phyloP scores from a whole-genome alignment of 2,888 invertebrate species.

The Watsonalla binaria region DNA sequence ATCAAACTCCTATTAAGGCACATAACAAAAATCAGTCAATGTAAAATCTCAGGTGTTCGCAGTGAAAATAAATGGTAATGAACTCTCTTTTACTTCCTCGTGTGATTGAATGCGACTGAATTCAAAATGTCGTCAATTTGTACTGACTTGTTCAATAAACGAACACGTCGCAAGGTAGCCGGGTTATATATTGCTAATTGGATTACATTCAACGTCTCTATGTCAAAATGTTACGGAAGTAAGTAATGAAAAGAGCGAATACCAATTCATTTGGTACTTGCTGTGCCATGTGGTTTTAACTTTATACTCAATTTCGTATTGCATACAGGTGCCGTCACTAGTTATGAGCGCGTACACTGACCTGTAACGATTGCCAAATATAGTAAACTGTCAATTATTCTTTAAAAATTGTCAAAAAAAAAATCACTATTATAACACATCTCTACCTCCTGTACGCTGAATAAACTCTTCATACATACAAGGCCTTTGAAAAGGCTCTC shows the following conservation, averaged over 20 bases:
- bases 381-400: no score
- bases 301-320: no score
- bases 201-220: background rate
- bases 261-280: no score
- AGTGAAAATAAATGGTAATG: constrained; percentile 52
- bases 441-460: constrained; percentile 1
- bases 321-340: no score
- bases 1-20: background rate
- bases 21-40: background rate
- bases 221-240: background rate
- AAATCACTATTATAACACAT: background rate
- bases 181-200: constrained; percentile 3
- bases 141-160: constrained; percentile 20
- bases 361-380: no score
- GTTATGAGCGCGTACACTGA: no score
- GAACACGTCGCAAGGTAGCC: background rate
- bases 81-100: constrained; percentile 38
- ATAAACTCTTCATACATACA: constrained; percentile 6
- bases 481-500: constrained; percentile 12
- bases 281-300: no score
- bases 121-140: constrained; percentile 35
- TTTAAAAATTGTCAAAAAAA: no score
- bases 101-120: constrained; percentile 34
- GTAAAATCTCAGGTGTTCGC: constrained; percentile 39
- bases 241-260: background rate